Evolutionary conservation across 2,888 invertebrate species (phyloP).

Genomic region (Orchesella flavescens): DNA sequence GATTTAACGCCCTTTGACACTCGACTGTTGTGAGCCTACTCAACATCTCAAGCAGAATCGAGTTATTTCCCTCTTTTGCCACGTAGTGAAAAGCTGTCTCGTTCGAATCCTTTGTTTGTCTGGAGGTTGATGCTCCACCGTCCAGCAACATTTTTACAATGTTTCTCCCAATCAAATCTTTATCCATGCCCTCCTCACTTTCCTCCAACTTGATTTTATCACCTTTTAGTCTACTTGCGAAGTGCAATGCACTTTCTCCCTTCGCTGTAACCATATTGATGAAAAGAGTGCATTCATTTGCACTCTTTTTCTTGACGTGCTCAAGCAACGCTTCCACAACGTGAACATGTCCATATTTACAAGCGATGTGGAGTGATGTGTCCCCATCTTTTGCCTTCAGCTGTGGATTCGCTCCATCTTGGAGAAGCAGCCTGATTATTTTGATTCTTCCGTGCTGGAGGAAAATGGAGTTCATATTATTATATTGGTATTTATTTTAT

Average conservation of each 20-base stretch:
- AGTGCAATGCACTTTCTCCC: slow-evolving; percentile 84
- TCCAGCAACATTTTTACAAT: slow-evolving; percentile 91
- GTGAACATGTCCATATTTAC: slow-evolving; percentile 77
- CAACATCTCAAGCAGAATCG: slow-evolving; percentile 94
- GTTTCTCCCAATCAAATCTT: slow-evolving; percentile 80
- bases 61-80: slow-evolving; percentile 95
- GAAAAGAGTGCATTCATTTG: slow-evolving; percentile 85
- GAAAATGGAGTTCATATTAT: too few relatives aligned
- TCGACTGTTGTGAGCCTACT: slow-evolving; percentile 90
- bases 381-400: slow-evolving; percentile 95
- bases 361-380: slow-evolving; percentile 95
- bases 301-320: slow-evolving; percentile 85
- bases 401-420: slow-evolving; percentile 95
- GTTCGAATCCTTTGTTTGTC: slow-evolving; percentile 53
- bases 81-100: slow-evolving; percentile 94
- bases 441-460: slow-evolving; percentile 91
- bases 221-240: slow-evolving; percentile 24
- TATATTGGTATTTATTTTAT: too few relatives aligned
- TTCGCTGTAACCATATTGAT: slow-evolving; percentile 92
- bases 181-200: slow-evolving; percentile 11
- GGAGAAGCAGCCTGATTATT: slow-evolving; percentile 88
- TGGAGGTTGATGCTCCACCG: slow-evolving; percentile 78
- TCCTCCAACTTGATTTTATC: slow-evolving; percentile 85
- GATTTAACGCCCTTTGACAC: slow-evolving; percentile 94
- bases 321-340: slow-evolving; percentile 90